Percentiles rank a stretch among this genome's conserved stretches.
phyloP scores from a whole-genome alignment of 2,113 vertebrate genomes.

The Callorhinus ursinus region DNA sequence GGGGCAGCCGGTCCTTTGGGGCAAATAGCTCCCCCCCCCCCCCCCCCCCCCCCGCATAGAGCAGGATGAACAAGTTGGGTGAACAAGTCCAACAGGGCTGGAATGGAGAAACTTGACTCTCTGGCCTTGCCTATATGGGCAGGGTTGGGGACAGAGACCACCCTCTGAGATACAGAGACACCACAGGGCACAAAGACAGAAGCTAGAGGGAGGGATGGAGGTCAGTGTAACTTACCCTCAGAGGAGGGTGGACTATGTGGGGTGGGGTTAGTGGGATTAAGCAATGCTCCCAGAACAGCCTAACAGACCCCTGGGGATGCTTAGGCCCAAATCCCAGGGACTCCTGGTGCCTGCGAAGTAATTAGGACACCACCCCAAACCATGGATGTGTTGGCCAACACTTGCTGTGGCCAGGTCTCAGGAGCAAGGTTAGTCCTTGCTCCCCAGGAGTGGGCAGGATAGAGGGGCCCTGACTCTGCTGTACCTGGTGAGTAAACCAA shows the following conservation, averaged over 20 bases:
- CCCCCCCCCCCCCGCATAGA: too few species aligned
- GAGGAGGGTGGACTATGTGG: background rate
- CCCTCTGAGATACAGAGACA: background rate
- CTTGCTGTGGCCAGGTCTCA: background rate
- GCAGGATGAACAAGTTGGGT: background rate
- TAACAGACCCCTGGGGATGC: background rate
- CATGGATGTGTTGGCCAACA: background rate
- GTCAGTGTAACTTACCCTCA: background rate
- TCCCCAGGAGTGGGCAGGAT: background rate
- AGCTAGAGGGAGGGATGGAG: background rate
- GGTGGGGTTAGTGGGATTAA: background rate
- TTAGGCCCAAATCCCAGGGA: background rate
- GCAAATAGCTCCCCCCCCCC: background rate
- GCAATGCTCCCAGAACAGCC: background rate
- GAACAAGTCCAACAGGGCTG: background rate
- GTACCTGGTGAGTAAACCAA: background rate
- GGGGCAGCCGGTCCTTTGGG: background rate
- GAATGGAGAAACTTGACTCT: background rate
- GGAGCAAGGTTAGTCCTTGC: background rate
- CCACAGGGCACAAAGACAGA: background rate
- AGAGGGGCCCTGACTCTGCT: background rate
- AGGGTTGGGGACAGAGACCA: conserved; percentile 19
- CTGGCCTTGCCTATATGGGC: conserved; percentile 13
- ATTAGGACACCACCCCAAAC: background rate
- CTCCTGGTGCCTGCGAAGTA: background rate